A percentile compares a stretch with the other conserved stretches of the same genome.
Conservation (phyloP, 2,888 invertebrate genomes). For the Polyommatus icarus region DNA sequence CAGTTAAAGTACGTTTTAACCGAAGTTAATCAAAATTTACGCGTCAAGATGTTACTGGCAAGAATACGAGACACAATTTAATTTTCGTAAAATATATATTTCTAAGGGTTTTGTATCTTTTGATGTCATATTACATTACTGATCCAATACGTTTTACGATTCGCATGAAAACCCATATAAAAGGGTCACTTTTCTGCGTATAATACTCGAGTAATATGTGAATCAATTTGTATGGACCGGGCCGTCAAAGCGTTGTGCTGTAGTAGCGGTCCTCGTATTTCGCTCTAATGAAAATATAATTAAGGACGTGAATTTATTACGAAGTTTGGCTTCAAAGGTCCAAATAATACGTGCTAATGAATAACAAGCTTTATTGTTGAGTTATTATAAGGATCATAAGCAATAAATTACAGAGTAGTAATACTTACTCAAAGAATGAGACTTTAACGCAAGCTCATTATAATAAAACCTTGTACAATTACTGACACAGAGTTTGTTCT, state of each 20-base stretch:
- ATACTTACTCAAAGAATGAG: neutral
- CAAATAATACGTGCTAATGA: neutral
- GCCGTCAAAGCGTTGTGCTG: neutral
- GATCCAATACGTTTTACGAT: neutral
- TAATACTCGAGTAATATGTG: neutral
- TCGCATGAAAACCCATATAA: neutral
- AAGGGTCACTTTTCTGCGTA: constrained; percentile 2
- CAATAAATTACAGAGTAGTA: no score
- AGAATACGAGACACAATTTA: no score
- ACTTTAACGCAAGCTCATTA: neutral
- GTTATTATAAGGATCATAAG: neutral
- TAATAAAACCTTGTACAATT: neutral
- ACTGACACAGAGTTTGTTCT: neutral
- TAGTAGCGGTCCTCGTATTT: neutral
- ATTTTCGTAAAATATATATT: no score
- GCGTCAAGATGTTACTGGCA: no score
- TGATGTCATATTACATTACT: neutral
- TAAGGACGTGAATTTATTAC: constrained; percentile 8
- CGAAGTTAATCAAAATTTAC: no score
- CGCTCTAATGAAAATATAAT: constrained; percentile 24
- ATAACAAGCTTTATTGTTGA: neutral
- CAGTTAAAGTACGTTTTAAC: no score
- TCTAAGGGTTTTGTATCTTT: neutral
- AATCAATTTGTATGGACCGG: neutral
- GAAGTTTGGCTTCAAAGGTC: neutral